Conservation (phyloP, 2,888 invertebrate species). For the Tiliacea citrago region DNA sequence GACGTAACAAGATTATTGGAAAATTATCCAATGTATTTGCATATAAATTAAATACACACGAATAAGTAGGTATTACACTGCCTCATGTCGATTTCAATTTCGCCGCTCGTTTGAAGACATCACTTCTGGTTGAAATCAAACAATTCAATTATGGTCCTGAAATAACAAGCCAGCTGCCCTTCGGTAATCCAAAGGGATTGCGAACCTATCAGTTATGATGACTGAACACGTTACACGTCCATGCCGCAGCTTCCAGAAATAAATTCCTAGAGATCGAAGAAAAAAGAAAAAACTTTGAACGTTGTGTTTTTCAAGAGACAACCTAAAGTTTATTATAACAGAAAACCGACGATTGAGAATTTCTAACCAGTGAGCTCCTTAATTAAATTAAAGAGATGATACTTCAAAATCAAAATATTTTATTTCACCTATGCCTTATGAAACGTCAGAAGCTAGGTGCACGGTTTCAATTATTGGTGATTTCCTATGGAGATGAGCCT, state of each 20-base stretch:
- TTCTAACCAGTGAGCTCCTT: slow-evolving; percentile 54
- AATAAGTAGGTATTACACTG: slow-evolving; percentile 26
- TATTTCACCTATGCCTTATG: no score
- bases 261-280: slow-evolving; percentile 6
- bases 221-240: slow-evolving; percentile 31
- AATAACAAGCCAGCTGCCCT: slow-evolving; percentile 66
- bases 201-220: slow-evolving; percentile 48
- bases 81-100: slow-evolving; percentile 30
- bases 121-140: slow-evolving; percentile 65
- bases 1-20: not conserved
- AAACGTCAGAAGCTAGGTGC: no score
- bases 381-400: slow-evolving; percentile 64
- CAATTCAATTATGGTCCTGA: slow-evolving; percentile 65
- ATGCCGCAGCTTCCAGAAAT: not conserved
- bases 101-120: slow-evolving; percentile 15
- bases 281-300: slow-evolving; percentile 17
- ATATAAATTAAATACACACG: slow-evolving; percentile 37
- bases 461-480: no score
- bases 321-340: slow-evolving; percentile 57
- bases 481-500: no score
- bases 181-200: slow-evolving; percentile 67
- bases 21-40: slow-evolving; percentile 28
- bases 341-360: slow-evolving; percentile 56
- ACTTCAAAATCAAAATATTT: slow-evolving; percentile 27
- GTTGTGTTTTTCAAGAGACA: slow-evolving; percentile 36